These are phyloP conservation scores for Gymnorhina tibicen DNA, from an alignment of 2,113 vertebrate species.

Conservation along the genomic window DNA sequence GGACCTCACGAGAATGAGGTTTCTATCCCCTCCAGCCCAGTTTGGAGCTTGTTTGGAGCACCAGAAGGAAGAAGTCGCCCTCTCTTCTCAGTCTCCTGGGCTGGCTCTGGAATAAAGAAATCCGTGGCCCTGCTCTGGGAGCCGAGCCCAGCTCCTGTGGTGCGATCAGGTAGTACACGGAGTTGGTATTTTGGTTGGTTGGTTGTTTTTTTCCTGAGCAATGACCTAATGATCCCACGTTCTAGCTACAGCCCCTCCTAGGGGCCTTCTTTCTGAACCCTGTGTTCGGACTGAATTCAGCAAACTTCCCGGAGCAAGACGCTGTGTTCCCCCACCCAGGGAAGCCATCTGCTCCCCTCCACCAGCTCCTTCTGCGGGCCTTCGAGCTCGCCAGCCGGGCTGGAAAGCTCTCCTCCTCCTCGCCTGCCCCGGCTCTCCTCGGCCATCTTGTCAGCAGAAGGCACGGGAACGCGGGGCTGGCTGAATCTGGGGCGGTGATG, in stretches of 20 bases:
- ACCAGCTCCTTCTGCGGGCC: neutral
- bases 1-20: neutral
- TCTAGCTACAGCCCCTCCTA: neutral
- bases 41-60: neutral
- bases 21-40: neutral
- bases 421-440: neutral
- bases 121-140: neutral
- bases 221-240: neutral
- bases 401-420: slow-evolving; percentile 1
- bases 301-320: neutral
- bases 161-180: neutral
- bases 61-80: neutral
- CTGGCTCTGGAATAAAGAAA: neutral
- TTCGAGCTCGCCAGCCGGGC: neutral
- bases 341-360: slow-evolving; percentile 37
- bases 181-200: neutral
- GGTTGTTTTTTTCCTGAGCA: neutral
- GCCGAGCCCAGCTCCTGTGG: neutral
- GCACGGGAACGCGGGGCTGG: neutral
- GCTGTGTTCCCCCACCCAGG: neutral
- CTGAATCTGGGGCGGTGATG: slow-evolving; percentile 42
- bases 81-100: neutral
- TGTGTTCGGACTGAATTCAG: neutral
- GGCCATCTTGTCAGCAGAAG: neutral
- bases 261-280: neutral